A percentile compares a stretch with the other conserved stretches of the same genome.
Conservation (phyloP, 2,797 vertebrate genomes). For the Eidolon dupreanum region DNA sequence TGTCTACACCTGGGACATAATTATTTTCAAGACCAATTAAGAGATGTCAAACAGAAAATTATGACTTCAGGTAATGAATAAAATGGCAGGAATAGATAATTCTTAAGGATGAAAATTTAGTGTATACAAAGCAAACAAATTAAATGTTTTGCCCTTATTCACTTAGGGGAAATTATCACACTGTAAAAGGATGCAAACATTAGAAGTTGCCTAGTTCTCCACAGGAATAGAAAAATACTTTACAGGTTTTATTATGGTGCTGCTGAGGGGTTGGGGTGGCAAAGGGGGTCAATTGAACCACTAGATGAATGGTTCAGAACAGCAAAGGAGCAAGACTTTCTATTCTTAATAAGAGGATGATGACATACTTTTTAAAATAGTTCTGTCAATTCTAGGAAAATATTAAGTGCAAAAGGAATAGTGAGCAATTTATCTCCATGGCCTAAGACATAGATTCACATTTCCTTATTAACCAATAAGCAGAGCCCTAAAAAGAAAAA, state of each 20-base stretch:
- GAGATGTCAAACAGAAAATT: slow-evolving; percentile 67
- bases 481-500: slow-evolving; percentile 24
- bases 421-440: slow-evolving; percentile 45
- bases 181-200: not conserved
- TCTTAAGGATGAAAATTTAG: slow-evolving; percentile 50
- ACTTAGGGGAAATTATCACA: slow-evolving; percentile 9
- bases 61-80: slow-evolving; percentile 63
- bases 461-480: slow-evolving; percentile 60
- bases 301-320: slow-evolving; percentile 39
- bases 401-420: slow-evolving; percentile 25
- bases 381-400: slow-evolving; percentile 50
- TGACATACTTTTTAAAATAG: slow-evolving; percentile 33
- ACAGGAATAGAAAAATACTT: not conserved
- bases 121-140: slow-evolving; percentile 45
- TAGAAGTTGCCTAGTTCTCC: not conserved
- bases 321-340: slow-evolving; percentile 52
- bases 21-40: slow-evolving; percentile 76
- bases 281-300: slow-evolving; percentile 45
- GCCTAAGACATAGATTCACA: slow-evolving; percentile 38
- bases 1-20: slow-evolving; percentile 72
- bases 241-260: slow-evolving; percentile 32
- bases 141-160: slow-evolving; percentile 41
- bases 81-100: slow-evolving; percentile 47
- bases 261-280: not conserved
- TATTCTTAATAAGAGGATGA: slow-evolving; percentile 50